Evolutionary conservation across 2,888 invertebrate genomes (phyloP), one percentile per base, ranked within the genome.

Genomic region (Latrodectus elegans): DNA sequence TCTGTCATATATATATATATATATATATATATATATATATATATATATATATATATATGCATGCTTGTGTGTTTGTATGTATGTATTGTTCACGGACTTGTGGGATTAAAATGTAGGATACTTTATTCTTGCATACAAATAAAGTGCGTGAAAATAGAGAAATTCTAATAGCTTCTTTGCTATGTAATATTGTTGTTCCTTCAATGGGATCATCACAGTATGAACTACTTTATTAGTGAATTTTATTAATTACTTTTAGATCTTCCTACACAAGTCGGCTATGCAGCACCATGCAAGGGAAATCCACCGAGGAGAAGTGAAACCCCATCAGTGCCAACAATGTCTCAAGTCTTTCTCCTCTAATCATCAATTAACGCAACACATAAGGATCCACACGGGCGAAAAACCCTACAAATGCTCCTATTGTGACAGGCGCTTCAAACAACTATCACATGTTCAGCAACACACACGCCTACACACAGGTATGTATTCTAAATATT

Each of bases 371-470:
- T 95, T 99, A 92, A 95, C 97, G 12, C 98, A 99, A 93, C 99
- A 99, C 92, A 97, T 97, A 92, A 94, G 97, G 91, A 98, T 99
- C 85, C 98, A 99, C 92, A 98, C 98, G 26, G 98, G 98, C 80
- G 97, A 98, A 93, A 97, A 98, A 92, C 98, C 98, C 15, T 98
- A 98, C 94, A 97, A 97, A 93, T 98, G 98, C 94, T 96, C 97
- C 92, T 98, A 98, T 93, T 98, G 98, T 93, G 98, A 98, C 93
- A 94, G 98, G 90, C 94, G 98, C 92, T 99, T 99, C 94, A 99
- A 99, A 92, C 98, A 98, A 93, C 94, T 99, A 90, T 97, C 97
- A 91, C 98, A 98, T 93, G 97, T 99, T 12, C 98, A 98, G 92
- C 98, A 98, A 92, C 98, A 98, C 92, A 98, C 98, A 76, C 94